phyloP scores from a whole-genome alignment of 2,888 invertebrate species.

The Chalcis sispes region DNA sequence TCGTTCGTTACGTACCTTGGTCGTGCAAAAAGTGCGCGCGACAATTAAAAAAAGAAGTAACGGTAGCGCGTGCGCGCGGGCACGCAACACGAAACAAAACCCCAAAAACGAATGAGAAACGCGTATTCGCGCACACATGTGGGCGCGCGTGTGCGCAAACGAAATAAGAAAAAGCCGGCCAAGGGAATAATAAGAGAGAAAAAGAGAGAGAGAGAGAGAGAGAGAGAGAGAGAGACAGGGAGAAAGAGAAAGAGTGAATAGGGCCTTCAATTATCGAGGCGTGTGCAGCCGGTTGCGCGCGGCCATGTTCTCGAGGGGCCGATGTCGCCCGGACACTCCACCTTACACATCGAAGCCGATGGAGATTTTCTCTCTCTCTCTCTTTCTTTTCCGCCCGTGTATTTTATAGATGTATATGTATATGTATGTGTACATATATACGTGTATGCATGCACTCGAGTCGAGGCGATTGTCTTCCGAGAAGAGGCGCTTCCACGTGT shows the following conservation, averaged over 20 bases:
- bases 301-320: too few species aligned
- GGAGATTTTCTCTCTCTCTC: background rate
- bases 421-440: background rate
- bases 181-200: too few species aligned
- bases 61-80: background rate
- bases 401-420: background rate
- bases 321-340: background rate
- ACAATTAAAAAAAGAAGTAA: background rate
- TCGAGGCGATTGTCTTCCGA: conserved; percentile 39
- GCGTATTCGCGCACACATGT: too few species aligned
- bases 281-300: background rate
- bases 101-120: background rate
- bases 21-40: too few species aligned
- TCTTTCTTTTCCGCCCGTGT: too few species aligned
- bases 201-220: background rate
- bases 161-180: too few species aligned
- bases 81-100: background rate
- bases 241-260: background rate
- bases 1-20: too few species aligned
- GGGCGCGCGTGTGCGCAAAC: too few species aligned
- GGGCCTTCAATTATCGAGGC: conserved; percentile 9
- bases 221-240: background rate
- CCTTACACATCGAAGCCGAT: background rate
- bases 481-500: background rate
- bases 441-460: too few species aligned